Base-by-base conservation (phyloP, 1,140 invertebrate species). In the Pollicipes pollicipes region DNA sequence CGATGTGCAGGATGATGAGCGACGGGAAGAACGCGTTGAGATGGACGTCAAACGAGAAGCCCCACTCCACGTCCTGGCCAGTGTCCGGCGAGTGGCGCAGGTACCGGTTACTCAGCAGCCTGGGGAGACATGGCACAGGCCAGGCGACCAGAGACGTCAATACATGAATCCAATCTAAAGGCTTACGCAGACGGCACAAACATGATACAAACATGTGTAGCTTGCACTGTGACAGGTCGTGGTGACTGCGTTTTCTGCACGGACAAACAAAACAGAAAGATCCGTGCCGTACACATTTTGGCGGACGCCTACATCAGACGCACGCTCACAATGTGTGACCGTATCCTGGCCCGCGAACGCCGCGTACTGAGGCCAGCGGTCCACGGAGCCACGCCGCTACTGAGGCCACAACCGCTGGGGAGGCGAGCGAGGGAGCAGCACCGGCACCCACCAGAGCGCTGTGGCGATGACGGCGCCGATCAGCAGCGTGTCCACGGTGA, bases 1-100 rank as follows among this genome's bases (percentile, higher is more conserved):
- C 85, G 75, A 95, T 89, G 80, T 99, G 95, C 45, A 99, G 83
- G 75, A 98, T 87, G 72, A 97, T 88, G 30, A 98, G 83, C 4
- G 95, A 86, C 70, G 97, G 96, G 81, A 98, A 97, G 80, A 96
- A 96, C 13, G 97, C 96, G 83, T 99, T 98, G 72, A 99, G 84
- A 82, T 99, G 97, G 64, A 99, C 93, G 81, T 99, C 97, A 82
- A 99, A 99, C 32, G 92, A 88, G 82, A 97, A 99, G 2, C 90
- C 97, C 97, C 97, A 98, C 81, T 99, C 97, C 69, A 99, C 94
- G 80, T 87, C 85, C 73, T 82, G 79, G 69, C 94, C 90, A 64
- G 88, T 84, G 37, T 85, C 85, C 69, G 78, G 79, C 77, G 89
- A 86, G 76, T 87, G 85, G 68, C 89, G 81, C 75, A 98, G 82